phyloP scores from a whole-genome alignment of 2,888 invertebrate species.

The Mythimna ferrago region DNA sequence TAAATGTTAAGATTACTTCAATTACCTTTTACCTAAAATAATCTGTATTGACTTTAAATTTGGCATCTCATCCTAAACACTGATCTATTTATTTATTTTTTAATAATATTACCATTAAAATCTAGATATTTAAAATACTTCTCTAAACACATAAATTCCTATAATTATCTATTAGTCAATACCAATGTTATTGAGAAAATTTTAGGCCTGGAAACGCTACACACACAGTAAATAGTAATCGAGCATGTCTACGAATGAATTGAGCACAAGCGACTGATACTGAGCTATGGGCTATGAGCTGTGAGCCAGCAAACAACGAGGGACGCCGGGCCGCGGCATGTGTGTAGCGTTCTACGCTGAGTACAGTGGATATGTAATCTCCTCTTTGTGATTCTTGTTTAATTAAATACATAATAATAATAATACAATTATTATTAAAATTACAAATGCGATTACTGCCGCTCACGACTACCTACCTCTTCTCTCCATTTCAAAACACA shows the following conservation, averaged over 20 bases:
- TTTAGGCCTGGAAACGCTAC: slow-evolving; percentile 89
- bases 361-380: slow-evolving; percentile 88
- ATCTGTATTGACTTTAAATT: slow-evolving; percentile 93
- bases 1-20: slow-evolving; percentile 90
- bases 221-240: slow-evolving; percentile 72
- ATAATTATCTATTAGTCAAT: slow-evolving; percentile 90
- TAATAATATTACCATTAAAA: slow-evolving; percentile 87
- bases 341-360: slow-evolving; percentile 86
- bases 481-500: slow-evolving; percentile 82
- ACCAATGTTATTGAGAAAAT: slow-evolving; percentile 87
- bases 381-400: slow-evolving; percentile 81
- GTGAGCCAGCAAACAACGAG: slow-evolving; percentile 33
- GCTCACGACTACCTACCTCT: slow-evolving; percentile 81
- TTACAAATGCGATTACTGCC: slow-evolving; percentile 84
- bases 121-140: slow-evolving; percentile 91
- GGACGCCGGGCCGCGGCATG: slow-evolving; percentile 57
- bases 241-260: slow-evolving; percentile 68
- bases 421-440: slow-evolving; percentile 76
- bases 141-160: slow-evolving; percentile 90
- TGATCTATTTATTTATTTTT: slow-evolving; percentile 86
- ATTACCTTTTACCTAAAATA: slow-evolving; percentile 91
- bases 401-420: slow-evolving; percentile 72
- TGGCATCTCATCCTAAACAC: slow-evolving; percentile 92
- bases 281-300: slow-evolving; percentile 52
- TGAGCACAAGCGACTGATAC: slow-evolving; percentile 76